Conservation (phyloP, 1,140 invertebrate species). For the Meloidogyne exigua region DNA sequence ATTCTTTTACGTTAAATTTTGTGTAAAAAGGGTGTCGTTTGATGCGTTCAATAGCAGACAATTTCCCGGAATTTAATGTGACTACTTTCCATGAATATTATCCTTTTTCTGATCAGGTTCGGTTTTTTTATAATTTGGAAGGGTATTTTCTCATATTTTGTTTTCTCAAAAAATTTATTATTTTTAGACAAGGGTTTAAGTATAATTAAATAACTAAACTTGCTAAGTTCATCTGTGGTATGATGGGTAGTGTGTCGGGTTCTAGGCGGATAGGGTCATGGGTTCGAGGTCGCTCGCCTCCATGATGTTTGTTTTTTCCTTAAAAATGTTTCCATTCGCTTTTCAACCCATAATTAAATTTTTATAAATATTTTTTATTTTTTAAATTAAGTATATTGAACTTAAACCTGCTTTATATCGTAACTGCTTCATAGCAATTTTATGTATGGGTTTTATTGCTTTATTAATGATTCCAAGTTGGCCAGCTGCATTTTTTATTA, state of each 20-base stretch:
- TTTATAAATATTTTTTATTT: not conserved
- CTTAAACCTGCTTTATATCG: conserved; percentile 70
- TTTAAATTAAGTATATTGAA: conserved; percentile 58
- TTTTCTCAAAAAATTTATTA: too few species aligned
- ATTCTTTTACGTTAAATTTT: not conserved
- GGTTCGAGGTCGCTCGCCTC: too few species aligned
- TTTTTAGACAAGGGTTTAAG: too few species aligned
- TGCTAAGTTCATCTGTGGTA: too few species aligned
- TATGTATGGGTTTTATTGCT: conserved; percentile 76
- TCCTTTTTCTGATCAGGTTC: conserved; percentile 61
- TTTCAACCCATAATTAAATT: not conserved
- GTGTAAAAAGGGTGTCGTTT: conserved; percentile 44
- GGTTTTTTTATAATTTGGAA: not conserved
- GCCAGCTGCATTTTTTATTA: conserved; percentile 67
- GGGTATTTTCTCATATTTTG: too few species aligned
- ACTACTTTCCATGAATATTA: conserved; percentile 64
- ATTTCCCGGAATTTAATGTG: conserved; percentile 57
- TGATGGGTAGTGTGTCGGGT: too few species aligned
- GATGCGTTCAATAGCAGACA: conserved; percentile 55
- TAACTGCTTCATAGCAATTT: conserved; percentile 76
- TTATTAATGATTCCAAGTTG: conserved; percentile 36
- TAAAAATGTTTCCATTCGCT: not conserved
- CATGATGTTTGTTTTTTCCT: not conserved
- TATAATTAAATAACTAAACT: too few species aligned
- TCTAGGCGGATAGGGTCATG: too few species aligned